These are phyloP conservation scores for Euphonia xanthogaster DNA, from an alignment of 2,797 vertebrate species.

Conservation along the genomic window DNA sequence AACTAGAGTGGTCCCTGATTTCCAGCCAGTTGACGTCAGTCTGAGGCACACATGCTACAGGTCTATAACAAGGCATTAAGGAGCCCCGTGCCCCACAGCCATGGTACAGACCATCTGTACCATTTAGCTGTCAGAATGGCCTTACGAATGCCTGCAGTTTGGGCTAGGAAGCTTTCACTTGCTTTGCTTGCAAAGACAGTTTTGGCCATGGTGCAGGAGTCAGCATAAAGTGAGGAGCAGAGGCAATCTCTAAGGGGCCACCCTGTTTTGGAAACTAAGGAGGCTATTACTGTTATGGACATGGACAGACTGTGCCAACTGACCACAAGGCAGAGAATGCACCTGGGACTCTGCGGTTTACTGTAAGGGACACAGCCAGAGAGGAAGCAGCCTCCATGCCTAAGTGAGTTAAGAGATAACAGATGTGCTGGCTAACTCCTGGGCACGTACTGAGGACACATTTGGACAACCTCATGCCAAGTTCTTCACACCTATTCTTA, in stretches of 20 bases:
- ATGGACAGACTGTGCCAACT: neutral
- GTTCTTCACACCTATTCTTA: neutral
- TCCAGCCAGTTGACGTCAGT: neutral
- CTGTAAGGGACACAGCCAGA: neutral
- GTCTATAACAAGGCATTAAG: neutral
- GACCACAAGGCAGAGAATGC: conserved; percentile 17
- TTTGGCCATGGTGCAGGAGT: neutral
- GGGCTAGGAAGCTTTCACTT: neutral
- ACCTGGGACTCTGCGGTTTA: neutral
- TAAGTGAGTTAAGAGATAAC: neutral
- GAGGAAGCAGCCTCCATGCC: neutral
- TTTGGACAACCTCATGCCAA: neutral
- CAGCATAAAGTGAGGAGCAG: neutral
- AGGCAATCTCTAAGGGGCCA: neutral
- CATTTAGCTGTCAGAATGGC: neutral
- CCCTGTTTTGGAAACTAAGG: neutral
- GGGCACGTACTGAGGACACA: neutral
- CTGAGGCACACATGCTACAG: neutral
- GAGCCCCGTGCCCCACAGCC: neutral
- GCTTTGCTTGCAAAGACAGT: neutral
- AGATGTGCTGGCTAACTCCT: neutral
- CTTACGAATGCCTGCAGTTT: neutral
- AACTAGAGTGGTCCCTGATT: neutral
- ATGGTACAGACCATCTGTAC: neutral
- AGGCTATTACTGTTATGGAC: neutral